phyloP scores from a whole-genome alignment of 37 sponge, comb jelly and placozoan species.

The Hexactinellida sp. region DNA sequence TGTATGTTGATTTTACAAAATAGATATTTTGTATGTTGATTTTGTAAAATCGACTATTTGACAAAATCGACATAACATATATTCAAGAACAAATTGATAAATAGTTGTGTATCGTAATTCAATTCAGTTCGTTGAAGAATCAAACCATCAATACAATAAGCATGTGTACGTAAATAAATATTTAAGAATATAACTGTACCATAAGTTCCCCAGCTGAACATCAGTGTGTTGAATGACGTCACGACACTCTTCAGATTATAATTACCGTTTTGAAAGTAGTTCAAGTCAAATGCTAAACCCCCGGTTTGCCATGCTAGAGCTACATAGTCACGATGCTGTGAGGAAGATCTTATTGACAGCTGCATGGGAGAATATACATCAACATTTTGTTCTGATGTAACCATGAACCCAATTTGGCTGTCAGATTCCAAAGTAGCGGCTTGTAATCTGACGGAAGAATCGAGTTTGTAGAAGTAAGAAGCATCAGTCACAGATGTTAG shows the following conservation, averaged over 20 bases:
- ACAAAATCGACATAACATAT: too few relatives aligned
- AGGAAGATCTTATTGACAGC: background rate
- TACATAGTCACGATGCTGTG: background rate
- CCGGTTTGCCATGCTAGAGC: background rate
- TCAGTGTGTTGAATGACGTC: background rate
- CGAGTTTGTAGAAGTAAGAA: background rate
- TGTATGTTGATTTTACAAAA: too few relatives aligned
- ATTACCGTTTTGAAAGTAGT: background rate
- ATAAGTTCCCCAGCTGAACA: background rate
- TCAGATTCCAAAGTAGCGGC: background rate
- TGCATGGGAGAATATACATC: background rate
- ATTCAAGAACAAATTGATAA: too few relatives aligned
- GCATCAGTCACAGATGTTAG: background rate
- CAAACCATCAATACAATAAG: background rate
- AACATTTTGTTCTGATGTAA: background rate
- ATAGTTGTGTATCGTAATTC: too few relatives aligned
- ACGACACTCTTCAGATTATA: background rate
- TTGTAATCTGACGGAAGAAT: background rate
- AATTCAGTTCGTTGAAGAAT: background rate
- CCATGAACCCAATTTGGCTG: background rate
- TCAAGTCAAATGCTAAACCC: background rate
- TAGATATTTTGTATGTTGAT: too few relatives aligned
- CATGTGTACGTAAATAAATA: too few relatives aligned
- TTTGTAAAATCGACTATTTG: too few relatives aligned
- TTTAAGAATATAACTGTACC: background rate